Conservation (phyloP, 2,797 vertebrate species). For the Tarsius wallacei region DNA sequence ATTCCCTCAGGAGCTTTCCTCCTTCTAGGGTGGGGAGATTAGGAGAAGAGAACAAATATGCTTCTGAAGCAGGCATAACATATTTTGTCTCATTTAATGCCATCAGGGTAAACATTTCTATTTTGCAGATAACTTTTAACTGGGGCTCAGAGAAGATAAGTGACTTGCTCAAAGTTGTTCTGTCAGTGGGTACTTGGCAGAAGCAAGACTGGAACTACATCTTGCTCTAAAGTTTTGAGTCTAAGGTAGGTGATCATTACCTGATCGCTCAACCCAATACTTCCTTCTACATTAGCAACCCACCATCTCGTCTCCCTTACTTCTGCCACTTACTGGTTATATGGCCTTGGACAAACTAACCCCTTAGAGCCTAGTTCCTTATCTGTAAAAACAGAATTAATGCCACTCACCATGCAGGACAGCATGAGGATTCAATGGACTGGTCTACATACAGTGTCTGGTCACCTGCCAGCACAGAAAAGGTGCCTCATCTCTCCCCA, state of each 20-base stretch:
- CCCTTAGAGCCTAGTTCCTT: background rate
- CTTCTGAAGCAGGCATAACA: background rate
- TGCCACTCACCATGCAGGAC: background rate
- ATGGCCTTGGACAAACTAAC: background rate
- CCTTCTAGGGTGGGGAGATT: background rate
- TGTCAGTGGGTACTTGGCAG: background rate
- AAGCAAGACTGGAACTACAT: slow-evolving; percentile 3
- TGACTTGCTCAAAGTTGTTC: background rate
- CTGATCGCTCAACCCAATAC: background rate
- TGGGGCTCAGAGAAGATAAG: background rate
- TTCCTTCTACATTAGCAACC: background rate
- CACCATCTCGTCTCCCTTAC: background rate
- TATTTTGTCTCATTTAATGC: slow-evolving; percentile 8
- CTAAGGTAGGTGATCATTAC: background rate
- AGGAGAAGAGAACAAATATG: background rate
- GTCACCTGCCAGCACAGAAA: background rate
- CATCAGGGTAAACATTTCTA: background rate
- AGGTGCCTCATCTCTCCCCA: background rate
- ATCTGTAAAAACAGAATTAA: background rate
- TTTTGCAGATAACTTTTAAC: slow-evolving; percentile 40
- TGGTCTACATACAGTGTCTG: background rate
- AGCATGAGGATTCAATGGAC: background rate
- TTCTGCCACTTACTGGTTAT: background rate
- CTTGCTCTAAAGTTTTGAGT: background rate
- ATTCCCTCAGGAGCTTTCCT: slow-evolving; percentile 7